A percentile compares a stretch with the other conserved stretches of the same genome.
phyloP scores from a whole-genome alignment of 2,888 invertebrate genomes.

The Argyresthia goedartella region DNA sequence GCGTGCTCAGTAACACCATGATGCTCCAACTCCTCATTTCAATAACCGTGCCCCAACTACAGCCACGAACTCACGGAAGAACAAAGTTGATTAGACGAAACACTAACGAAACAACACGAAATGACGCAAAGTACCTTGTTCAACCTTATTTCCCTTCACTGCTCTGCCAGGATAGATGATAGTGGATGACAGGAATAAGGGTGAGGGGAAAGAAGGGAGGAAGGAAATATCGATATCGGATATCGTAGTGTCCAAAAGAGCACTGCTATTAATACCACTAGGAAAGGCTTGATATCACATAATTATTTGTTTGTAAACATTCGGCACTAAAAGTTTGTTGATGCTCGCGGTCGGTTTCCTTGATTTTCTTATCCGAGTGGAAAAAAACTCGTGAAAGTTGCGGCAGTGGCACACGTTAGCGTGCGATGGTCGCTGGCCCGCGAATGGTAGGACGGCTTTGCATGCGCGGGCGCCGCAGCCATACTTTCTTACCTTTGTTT shows the following conservation, averaged over 20 bases:
- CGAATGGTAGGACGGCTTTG: conserved; percentile 27
- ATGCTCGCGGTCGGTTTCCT: conserved; percentile 10
- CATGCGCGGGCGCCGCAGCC: neutral
- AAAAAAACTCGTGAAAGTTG: no score
- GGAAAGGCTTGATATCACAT: conserved; percentile 34
- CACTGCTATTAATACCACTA: neutral
- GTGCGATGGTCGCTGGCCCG: conserved; percentile 35
- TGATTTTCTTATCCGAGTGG: no score
- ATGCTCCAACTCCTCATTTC: conserved; percentile 50
- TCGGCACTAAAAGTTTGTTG: conserved; percentile 16
- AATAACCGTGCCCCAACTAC: neutral
- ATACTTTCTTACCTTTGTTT: no score
- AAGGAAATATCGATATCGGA: neutral
- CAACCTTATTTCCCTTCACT: no score
- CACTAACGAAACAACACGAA: neutral
- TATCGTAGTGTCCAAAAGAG: neutral
- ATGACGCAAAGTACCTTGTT: neutral
- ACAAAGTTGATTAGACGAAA: neutral
- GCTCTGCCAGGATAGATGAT: conserved; percentile 12
- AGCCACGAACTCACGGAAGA: neutral
- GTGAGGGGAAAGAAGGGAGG: conserved; percentile 18
- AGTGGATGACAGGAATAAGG: conserved; percentile 23
- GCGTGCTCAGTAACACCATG: conserved; percentile 58
- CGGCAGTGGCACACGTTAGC: conserved; percentile 39
- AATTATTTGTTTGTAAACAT: conserved; percentile 39